phyloP scores from a whole-genome alignment of 2,888 invertebrate genomes.

The Stenurella melanura region DNA sequence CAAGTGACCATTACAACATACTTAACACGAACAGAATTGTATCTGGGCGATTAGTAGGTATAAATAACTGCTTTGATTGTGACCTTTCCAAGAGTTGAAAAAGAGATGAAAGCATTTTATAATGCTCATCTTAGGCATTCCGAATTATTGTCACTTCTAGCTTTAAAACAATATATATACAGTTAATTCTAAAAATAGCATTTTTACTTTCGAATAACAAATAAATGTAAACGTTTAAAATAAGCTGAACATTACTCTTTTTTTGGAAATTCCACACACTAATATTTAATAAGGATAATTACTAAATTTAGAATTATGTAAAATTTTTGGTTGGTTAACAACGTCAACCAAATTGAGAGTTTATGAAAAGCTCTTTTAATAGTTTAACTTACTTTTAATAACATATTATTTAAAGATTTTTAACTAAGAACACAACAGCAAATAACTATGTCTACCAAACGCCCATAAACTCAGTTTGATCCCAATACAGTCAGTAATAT shows the following conservation, averaged over 20 bases:
- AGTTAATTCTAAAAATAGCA: slow-evolving; percentile 13
- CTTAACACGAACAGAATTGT: not conserved
- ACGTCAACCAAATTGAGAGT: not conserved
- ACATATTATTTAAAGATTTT: not conserved
- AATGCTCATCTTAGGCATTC: slow-evolving; percentile 11
- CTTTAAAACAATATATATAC: slow-evolving; percentile 21
- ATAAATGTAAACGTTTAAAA: not conserved
- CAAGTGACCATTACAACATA: not conserved
- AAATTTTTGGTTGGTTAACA: not conserved
- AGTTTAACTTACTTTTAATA: not conserved
- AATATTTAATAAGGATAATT: too few relatives aligned
- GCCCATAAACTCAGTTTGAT: not conserved
- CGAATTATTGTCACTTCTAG: slow-evolving; percentile 25
- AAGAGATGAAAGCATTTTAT: not conserved
- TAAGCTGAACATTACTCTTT: not conserved
- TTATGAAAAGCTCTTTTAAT: not conserved
- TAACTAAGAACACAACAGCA: not conserved
- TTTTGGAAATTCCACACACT: too few relatives aligned
- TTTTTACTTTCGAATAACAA: slow-evolving; percentile 8
- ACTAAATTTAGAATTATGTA: not conserved
- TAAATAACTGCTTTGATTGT: too few relatives aligned
- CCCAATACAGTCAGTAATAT: slow-evolving; percentile 2
- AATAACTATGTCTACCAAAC: not conserved
- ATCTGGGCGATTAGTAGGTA: too few relatives aligned
- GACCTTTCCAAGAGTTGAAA: too few relatives aligned